Conservation (phyloP, 2,113 vertebrate genomes). For the Girardinichthys multiradiatus region DNA sequence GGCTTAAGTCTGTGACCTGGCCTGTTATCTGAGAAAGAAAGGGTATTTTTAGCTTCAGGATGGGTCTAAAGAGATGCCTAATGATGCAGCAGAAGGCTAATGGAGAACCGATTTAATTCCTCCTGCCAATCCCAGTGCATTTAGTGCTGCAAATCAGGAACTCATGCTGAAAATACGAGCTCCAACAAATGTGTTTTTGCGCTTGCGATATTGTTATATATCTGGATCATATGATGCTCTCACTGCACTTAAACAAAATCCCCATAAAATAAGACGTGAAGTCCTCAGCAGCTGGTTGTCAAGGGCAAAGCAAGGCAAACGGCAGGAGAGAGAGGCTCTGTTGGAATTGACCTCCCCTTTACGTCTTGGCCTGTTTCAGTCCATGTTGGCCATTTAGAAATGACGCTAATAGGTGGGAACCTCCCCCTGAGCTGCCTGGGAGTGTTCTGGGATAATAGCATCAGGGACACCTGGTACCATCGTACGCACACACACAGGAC, state of each 20-base stretch:
- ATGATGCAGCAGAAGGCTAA: constrained; percentile 67
- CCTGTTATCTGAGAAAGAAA: constrained; percentile 55
- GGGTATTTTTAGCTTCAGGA: constrained; percentile 69
- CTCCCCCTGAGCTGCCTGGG: constrained; percentile 71
- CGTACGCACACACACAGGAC: constrained; percentile 62
- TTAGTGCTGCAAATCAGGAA: constrained; percentile 40
- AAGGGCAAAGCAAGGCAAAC: constrained; percentile 47
- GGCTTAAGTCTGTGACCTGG: constrained; percentile 68
- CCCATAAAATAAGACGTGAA: constrained; percentile 19
- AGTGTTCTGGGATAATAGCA: constrained; percentile 78
- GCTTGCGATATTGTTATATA: not conserved
- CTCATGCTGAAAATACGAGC: constrained; percentile 31
- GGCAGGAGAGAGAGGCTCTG: constrained; percentile 5
- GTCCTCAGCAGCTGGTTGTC: constrained; percentile 45
- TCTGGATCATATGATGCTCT: constrained; percentile 3
- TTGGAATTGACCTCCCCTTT: constrained; percentile 30
- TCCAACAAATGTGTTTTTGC: constrained; percentile 25
- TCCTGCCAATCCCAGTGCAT: constrained; percentile 65
- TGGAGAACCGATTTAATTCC: constrained; percentile 68
- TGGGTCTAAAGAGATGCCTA: constrained; percentile 56
- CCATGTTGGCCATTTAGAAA: constrained; percentile 71
- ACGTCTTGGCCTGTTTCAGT: constrained; percentile 39
- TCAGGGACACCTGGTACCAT: constrained; percentile 74
- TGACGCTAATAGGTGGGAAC: constrained; percentile 70
- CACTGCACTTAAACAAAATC: constrained; percentile 19